phyloP scores from a whole-genome alignment of 2,797 vertebrate genomes.

The Pagetopsis macropterus region DNA sequence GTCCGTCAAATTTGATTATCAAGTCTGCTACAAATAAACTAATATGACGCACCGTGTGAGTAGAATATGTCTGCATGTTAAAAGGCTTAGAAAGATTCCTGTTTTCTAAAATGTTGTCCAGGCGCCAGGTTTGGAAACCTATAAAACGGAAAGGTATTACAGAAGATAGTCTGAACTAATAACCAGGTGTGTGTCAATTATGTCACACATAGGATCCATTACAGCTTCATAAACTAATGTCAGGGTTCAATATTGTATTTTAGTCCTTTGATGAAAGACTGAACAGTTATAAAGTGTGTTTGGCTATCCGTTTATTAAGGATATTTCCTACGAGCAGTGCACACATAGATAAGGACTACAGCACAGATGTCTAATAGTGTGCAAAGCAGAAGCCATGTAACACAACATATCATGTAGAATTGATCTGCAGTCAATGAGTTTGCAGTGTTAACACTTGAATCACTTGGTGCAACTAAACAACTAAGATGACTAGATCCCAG shows the following conservation, averaged over 20 bases:
- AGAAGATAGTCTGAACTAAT: constrained; percentile 10
- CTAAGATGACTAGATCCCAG: constrained; percentile 10
- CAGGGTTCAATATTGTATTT: not conserved
- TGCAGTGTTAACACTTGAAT: not conserved
- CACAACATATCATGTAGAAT: not conserved
- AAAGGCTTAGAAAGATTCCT: constrained; percentile 20
- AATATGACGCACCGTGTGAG: constrained; percentile 28
- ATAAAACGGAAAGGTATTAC: constrained; percentile 6
- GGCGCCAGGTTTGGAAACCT: constrained; percentile 9
- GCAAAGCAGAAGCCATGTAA: not conserved
- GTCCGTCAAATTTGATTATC: constrained; percentile 46
- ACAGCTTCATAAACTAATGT: constrained; percentile 14
- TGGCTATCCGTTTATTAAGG: not conserved
- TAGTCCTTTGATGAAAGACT: constrained; percentile 3
- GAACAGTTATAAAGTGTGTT: not conserved
- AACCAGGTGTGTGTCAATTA: not conserved
- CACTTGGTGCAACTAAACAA: constrained; percentile 10
- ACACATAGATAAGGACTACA: constrained; percentile 19
- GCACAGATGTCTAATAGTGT: constrained; percentile 2
- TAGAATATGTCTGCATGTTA: constrained; percentile 53
- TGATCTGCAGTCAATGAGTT: constrained; percentile 1
- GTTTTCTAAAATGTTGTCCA: constrained; percentile 25
- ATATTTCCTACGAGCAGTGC: constrained; percentile 9
- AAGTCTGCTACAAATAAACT: constrained; percentile 45
- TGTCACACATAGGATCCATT: not conserved